Conservation (phyloP, 1,140 invertebrate species). For the Coboldia fuscipes region DNA sequence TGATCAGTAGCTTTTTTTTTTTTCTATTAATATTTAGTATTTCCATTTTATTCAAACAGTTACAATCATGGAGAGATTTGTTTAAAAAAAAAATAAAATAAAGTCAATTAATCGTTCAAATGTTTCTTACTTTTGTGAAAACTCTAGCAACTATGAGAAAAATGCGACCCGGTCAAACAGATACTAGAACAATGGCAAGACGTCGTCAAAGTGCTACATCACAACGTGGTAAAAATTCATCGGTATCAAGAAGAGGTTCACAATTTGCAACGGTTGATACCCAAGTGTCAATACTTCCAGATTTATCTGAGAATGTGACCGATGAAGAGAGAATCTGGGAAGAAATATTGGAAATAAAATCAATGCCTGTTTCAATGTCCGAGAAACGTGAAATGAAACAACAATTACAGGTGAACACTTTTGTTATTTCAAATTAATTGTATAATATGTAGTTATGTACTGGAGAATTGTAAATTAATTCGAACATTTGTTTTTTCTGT, state of each 20-base stretch:
- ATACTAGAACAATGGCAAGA: constrained; percentile 18
- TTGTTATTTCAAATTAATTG: not conserved
- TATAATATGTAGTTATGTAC: too few relatives aligned
- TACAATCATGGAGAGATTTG: too few relatives aligned
- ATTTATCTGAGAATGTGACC: constrained; percentile 54
- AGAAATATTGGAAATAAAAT: constrained; percentile 67
- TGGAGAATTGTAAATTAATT: too few relatives aligned
- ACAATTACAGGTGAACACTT: constrained; percentile 40
- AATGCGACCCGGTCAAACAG: constrained; percentile 14
- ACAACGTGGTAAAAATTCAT: constrained; percentile 31
- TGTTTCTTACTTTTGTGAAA: constrained; percentile 8
- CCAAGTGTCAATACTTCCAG: constrained; percentile 52
- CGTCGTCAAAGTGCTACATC: constrained; percentile 33
- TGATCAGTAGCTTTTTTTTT: too few relatives aligned
- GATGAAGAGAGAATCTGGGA: constrained; percentile 69
- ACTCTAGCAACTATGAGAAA: constrained; percentile 28
- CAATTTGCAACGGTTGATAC: constrained; percentile 42
- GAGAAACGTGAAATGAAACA: constrained; percentile 59
- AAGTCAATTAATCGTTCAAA: too few relatives aligned
- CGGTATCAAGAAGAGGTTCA: constrained; percentile 33
- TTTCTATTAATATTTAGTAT: too few relatives aligned
- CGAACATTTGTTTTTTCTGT: too few relatives aligned
- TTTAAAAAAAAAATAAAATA: too few relatives aligned
- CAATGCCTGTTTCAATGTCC: constrained; percentile 58
- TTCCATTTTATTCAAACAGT: too few relatives aligned